Conservation (phyloP, 2,797 vertebrate genomes). For the Rhynchonycteris naso region DNA sequence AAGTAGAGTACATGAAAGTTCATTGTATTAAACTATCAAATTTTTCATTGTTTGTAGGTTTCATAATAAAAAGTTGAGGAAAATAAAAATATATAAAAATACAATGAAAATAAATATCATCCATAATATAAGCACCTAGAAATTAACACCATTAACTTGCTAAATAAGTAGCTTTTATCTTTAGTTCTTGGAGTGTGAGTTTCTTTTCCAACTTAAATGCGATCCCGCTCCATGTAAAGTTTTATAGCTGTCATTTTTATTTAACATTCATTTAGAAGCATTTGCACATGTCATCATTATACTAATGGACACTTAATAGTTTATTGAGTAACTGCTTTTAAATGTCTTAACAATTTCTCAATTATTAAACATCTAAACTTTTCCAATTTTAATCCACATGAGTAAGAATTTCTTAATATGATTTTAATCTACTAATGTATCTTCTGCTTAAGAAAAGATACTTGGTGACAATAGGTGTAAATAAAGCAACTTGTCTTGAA, state of each 20-base stretch:
- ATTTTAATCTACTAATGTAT: conserved; percentile 4
- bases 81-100: neutral
- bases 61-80: neutral
- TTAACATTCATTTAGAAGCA: neutral
- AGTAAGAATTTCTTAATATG: neutral
- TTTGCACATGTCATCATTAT: neutral
- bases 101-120: conserved; percentile 37
- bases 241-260: neutral
- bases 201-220: neutral
- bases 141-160: neutral
- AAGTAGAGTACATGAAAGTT: neutral
- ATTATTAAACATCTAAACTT: neutral
- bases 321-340: neutral
- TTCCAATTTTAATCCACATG: neutral
- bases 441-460: neutral
- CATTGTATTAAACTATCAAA: neutral
- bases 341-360: neutral
- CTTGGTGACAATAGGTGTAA: neutral
- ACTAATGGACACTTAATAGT: neutral
- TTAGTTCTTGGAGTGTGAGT: neutral
- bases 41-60: neutral
- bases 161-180: neutral
- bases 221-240: neutral
- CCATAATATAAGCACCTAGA: neutral
- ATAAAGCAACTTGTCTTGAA: neutral